Evolutionary conservation across 2,797 vertebrate species (phyloP).

Genomic region (Synaphobranchus kaupii): DNA sequence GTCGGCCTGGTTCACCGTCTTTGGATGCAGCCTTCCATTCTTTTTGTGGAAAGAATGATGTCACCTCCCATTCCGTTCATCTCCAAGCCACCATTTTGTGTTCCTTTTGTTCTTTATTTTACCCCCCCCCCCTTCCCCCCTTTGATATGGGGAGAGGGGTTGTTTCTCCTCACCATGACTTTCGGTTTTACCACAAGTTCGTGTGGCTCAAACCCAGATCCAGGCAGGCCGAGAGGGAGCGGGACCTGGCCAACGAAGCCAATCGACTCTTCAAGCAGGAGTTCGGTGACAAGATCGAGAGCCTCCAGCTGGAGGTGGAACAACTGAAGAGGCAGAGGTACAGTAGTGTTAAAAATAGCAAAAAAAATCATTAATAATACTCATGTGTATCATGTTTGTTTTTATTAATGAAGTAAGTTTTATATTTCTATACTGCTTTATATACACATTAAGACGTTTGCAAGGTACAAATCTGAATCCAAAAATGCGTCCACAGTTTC

Average conservation of each 20-base stretch:
- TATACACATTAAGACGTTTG: too few species aligned
- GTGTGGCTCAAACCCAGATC: conserved; percentile 92
- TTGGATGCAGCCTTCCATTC: conserved; percentile 42
- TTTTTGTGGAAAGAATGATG: conserved; percentile 29
- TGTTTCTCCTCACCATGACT: conserved; percentile 71
- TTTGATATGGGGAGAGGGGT: conserved; percentile 49
- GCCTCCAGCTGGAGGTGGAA: conserved; percentile 89
- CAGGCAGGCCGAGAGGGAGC: conserved; percentile 84
- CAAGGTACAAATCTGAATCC: too few species aligned
- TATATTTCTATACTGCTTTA: too few species aligned
- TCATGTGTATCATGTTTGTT: neutral
- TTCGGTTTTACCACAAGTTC: conserved; percentile 87
- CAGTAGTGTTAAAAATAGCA: neutral
- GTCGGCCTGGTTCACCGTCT: conserved; percentile 83
- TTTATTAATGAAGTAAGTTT: too few species aligned
- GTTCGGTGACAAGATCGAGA: conserved; percentile 97
- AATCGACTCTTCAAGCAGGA: conserved; percentile 97
- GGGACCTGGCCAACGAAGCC: conserved; percentile 84
- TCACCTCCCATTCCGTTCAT: conserved; percentile 39
- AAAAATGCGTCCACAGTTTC: too few species aligned
- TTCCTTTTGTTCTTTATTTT: conserved; percentile 51
- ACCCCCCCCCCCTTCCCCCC: conserved; percentile 53
- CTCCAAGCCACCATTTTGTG: conserved; percentile 52
- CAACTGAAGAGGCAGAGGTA: conserved; percentile 86
- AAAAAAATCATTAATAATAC: neutral